Base-by-base conservation (phyloP, 2,888 invertebrate genomes). In the Cheiracanthium punctorium region DNA sequence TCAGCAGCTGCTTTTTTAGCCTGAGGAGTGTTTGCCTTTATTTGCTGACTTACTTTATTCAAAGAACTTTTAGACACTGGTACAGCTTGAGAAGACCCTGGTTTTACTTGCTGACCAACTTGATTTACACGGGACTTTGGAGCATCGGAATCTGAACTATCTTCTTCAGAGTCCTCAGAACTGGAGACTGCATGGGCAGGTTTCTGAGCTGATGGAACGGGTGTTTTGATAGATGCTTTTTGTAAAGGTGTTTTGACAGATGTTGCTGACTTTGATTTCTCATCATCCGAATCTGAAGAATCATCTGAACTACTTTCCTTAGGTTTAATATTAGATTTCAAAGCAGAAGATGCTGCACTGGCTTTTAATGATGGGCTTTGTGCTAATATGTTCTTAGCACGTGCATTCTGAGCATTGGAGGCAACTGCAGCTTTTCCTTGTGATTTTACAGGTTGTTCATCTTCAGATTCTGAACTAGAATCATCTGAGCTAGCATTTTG, bases 401-500 rank as follows among this genome's bases (percentile, higher is more conserved):
- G n/a, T n/a, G n/a, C n/a, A n/a, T n/a, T n/a, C n/a, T n/a, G n/a
- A n/a, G n/a, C n/a, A n/a, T n/a, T n/a, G n/a, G n/a, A n/a, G n/a
- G n/a, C n/a, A n/a, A n/a, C n/a, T n/a, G n/a, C n/a, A n/a, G n/a
- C 2, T 17, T 72, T 72, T 37, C 20, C 17, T 43, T 10, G 72
- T 5, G 30, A 29, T n/a, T 10, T 32, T 29, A 17, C 20, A 2
- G 32, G 17, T 12, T 0, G 2, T 20, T 73, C 33, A 32, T 77
- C 20, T 28, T 82, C 84, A 2, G 77, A 77, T 30, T 85, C 85
- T 0, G 85, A 80, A 28, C 73, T 74, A 10, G 85, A 85, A 69
- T 80, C 79, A 69, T 73, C 73, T 17, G 85, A 86, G 28, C 67
- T 67, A 48, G 33, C 64, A 30, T 64, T 37, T 20, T 75, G 70